A percentile compares a stretch with the other conserved stretches of the same genome.
Conservation (phyloP, 2,113 vertebrate species). For the Cephalopholis sonnerati region DNA sequence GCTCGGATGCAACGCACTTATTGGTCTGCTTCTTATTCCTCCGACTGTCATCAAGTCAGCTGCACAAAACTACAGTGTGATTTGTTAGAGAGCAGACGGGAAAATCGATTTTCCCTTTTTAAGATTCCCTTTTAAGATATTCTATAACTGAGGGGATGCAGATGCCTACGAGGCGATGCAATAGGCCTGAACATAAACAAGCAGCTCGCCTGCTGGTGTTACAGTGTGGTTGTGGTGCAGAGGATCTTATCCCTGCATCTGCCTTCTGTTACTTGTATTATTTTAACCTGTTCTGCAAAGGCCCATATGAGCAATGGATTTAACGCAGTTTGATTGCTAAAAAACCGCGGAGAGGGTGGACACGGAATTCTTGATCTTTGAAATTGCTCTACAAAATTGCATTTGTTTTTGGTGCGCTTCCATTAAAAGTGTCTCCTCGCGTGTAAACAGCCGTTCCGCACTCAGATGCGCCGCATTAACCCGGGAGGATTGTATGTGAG, state of each 20-base stretch:
- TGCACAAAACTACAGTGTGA: conserved; percentile 93
- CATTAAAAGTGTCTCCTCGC: conserved; percentile 99
- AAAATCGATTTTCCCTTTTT: conserved; percentile 95
- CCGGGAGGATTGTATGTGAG: conserved; percentile 96
- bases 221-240: conserved; percentile 37
- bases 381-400: conserved; percentile 95
- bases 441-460: conserved; percentile 99
- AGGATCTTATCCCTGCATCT: conserved; percentile 43
- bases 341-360: conserved; percentile 78
- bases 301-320: conserved; percentile 74
- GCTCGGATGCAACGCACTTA: conserved; percentile 91
- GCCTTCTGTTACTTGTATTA: conserved; percentile 43
- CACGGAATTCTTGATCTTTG: conserved; percentile 86
- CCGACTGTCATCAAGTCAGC: conserved; percentile 93
- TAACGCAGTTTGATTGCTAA: conserved; percentile 78
- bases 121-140: conserved; percentile 91
- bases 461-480: conserved; percentile 99
- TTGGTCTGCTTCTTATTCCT: conserved; percentile 91
- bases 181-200: conserved; percentile 37
- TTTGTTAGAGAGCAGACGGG: conserved; percentile 95
- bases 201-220: conserved; percentile 32
- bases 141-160: conserved; percentile 95
- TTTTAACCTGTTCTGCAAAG: conserved; percentile 56
- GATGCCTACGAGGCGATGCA: conserved; percentile 56
- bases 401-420: conserved; percentile 99